These are phyloP conservation scores for Apostichopus parvimensis DNA, from an alignment of 35 echinoderm and acorn worm species.

Conservation along the genomic window DNA sequence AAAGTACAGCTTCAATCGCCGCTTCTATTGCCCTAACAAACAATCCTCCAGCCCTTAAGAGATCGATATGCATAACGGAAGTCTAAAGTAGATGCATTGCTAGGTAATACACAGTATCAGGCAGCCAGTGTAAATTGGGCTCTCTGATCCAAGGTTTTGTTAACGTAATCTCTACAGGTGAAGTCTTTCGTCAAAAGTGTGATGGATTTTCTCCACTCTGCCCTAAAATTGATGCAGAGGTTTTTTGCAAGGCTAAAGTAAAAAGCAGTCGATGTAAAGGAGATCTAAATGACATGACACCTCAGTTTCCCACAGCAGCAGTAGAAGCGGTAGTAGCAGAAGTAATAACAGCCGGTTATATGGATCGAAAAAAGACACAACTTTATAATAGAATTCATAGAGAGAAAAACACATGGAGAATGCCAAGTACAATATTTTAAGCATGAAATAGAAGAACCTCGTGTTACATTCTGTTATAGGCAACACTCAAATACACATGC, in stretches of 20 bases:
- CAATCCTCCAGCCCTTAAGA: background rate
- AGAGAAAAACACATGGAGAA: no score
- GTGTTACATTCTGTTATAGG: background rate
- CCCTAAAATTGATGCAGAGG: background rate
- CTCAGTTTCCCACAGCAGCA: background rate
- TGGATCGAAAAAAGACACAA: no score
- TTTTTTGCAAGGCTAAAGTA: background rate
- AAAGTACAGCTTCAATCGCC: background rate
- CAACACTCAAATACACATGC: background rate
- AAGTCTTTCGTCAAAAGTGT: background rate
- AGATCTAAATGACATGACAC: background rate
- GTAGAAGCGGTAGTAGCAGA: no score
- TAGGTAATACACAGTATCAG: background rate
- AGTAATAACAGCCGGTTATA: no score
- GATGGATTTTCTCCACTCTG: background rate
- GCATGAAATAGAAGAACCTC: background rate
- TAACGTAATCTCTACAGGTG: background rate
- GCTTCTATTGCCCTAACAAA: background rate
- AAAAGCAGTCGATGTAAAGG: background rate
- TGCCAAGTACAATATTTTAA: background rate
- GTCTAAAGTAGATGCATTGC: background rate
- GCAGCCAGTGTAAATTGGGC: background rate
- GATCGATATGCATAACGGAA: background rate
- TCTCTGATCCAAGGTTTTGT: conserved; percentile 4
- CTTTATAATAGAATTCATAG: no score